Percentiles rank a stretch among this genome's conserved stretches.
Evolutionary conservation across 2,797 vertebrate species (phyloP).

Genomic region (Enteromius trimaculatus): DNA sequence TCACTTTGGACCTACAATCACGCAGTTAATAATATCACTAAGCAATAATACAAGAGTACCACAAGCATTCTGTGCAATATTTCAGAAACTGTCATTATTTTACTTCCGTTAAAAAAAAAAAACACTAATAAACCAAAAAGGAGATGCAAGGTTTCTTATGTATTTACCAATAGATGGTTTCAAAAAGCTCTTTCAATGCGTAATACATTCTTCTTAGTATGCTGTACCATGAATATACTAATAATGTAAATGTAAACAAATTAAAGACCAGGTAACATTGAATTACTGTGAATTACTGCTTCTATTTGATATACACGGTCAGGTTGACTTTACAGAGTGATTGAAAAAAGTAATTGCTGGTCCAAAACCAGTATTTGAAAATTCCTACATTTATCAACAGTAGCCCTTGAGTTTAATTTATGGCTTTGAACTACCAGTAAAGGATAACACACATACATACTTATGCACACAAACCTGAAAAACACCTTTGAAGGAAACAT

Average conservation of each 20-base stretch:
- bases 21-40: slow-evolving; percentile 22
- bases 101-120: background rate
- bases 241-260: slow-evolving; percentile 29
- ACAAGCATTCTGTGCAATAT: slow-evolving; percentile 42
- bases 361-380: background rate
- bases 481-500: background rate
- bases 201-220: slow-evolving; percentile 34
- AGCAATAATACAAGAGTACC: slow-evolving; percentile 31
- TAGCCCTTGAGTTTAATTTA: slow-evolving; percentile 23
- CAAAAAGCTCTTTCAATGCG: slow-evolving; percentile 27
- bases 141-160: slow-evolving; percentile 11
- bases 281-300: slow-evolving; percentile 16
- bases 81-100: slow-evolving; percentile 21
- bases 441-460: background rate
- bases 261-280: background rate
- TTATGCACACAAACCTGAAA: background rate
- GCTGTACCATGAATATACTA: slow-evolving; percentile 13
- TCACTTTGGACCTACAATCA: slow-evolving; percentile 29
- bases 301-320: slow-evolving; percentile 8
- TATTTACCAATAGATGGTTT: slow-evolving; percentile 2
- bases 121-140: slow-evolving; percentile 4
- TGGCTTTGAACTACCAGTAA: background rate
- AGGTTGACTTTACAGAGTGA: background rate
- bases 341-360: background rate
- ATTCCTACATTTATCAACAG: background rate